A percentile compares a stretch with the other conserved stretches of the same genome.
Conservation (phyloP, 2,113 vertebrate genomes). For the Ochotona princeps region DNA sequence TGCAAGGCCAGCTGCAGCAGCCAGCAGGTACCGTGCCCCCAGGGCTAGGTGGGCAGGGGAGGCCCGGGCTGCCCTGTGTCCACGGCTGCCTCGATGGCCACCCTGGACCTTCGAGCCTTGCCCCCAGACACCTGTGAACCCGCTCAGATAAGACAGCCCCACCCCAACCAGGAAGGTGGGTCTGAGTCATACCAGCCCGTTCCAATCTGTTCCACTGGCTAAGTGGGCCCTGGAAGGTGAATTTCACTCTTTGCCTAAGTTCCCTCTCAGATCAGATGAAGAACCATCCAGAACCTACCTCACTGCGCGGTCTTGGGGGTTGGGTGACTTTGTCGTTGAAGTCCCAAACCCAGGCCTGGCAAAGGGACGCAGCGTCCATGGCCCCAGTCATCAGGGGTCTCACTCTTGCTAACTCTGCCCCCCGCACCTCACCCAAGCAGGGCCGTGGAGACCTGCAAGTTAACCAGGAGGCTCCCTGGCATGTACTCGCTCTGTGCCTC, state of each 20-base stretch:
- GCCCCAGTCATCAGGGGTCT: accelerated
- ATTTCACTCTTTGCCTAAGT: background rate
- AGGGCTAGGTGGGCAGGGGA: accelerated
- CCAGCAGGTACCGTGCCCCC: constrained; percentile 90
- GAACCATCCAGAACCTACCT: background rate
- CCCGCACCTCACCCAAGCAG: background rate
- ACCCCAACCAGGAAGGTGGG: background rate
- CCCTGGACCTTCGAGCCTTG: accelerated
- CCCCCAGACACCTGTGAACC: background rate
- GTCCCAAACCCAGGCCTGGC: background rate
- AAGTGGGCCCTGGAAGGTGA: background rate
- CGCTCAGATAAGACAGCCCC: too few relatives aligned
- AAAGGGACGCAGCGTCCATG: accelerated
- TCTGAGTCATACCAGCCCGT: background rate
- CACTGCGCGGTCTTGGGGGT: background rate
- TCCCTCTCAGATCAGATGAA: background rate
- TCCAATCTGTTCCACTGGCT: background rate
- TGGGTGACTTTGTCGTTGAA: background rate
- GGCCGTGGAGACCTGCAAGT: background rate
- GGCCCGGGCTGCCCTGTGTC: background rate
- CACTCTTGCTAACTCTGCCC: too few relatives aligned
- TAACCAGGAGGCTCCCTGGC: background rate
- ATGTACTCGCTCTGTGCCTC: background rate
- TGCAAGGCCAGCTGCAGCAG: constrained; percentile 94
- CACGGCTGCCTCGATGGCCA: background rate